Percentiles rank a stretch among this genome's conserved stretches.
Evolutionary conservation across 2,113 vertebrate species (phyloP).

Genomic region (Nipponia nippon): DNA sequence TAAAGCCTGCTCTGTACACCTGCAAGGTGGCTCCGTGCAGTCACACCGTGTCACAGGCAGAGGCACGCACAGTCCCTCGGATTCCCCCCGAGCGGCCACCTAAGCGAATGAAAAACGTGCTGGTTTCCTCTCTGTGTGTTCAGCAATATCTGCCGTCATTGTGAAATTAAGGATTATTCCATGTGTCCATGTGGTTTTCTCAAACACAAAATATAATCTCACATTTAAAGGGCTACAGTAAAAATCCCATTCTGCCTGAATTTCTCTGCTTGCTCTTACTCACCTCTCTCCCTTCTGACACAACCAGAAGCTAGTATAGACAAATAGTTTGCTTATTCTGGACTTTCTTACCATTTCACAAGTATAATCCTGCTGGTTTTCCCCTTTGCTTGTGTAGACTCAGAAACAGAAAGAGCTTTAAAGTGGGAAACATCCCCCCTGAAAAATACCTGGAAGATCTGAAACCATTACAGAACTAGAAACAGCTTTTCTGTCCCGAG

Average conservation of each 20-base stretch:
- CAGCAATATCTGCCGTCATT: neutral
- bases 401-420: neutral
- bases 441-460: neutral
- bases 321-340: neutral
- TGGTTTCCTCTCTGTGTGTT: neutral
- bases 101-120: neutral
- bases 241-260: neutral
- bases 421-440: neutral
- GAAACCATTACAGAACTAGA: neutral
- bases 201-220: neutral
- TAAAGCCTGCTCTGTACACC: neutral
- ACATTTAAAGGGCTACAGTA: neutral
- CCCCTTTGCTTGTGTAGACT: neutral
- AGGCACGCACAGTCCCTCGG: neutral
- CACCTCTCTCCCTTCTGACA: neutral
- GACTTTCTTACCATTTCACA: neutral
- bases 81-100: neutral
- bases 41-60: neutral
- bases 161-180: neutral
- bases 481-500: neutral
- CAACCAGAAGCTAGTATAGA: neutral
- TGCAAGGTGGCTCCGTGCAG: neutral
- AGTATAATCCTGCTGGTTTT: neutral
- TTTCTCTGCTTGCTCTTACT: neutral
- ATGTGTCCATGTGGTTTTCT: fast-evolving